Base-by-base conservation (phyloP, 2,888 invertebrate species). In the Watsonalla binaria region DNA sequence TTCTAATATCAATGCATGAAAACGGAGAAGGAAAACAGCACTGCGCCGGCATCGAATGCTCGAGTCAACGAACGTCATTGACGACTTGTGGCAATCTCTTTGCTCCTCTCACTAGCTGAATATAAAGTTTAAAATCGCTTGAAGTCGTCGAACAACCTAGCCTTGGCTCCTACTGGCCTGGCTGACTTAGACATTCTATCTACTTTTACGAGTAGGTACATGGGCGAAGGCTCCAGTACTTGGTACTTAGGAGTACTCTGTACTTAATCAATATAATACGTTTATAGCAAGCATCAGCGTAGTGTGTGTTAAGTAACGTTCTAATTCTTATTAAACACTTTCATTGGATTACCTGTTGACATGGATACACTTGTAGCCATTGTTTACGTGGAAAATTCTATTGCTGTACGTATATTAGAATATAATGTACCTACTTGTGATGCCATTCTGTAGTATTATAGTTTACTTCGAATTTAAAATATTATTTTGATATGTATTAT, bases 101-200 rank as follows among this genome's bases (percentile, higher is more conserved):
- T 60, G 70, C 62, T 57, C 68, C 76, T 72, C 60, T 80, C 67
- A 51, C 0, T 0, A 0, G 7, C 46, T 52, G 39, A 47, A 5
- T 50, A 71, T 77, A 85, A 62, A 72, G 86, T 75, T 68, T 58
- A 74, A 64, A 75, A 60, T 84, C 33, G 53, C 58, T 51, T 71
- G 74, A 45, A 48, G n/a, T 39, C 45, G 47, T 63, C 60, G 57
- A 63, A 65, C 81, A 87, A 84, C 82, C 85, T 90, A 90, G 90
- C 90, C 90, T 90, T 90, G 90, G 90, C 90, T 90, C 78, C 79
- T 84, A 88, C 89, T 90, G 88, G 89, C 89, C 88, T 87, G 84
- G 86, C 90, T 90, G 90, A 89, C 89, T 90, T 90, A 90, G 90
- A 90, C 90, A 90, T 90, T 90, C 90, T 90, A 90, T 90, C 90